Evolutionary conservation across 92 coral and sea anemone species (phyloP), one percentile per base, ranked within the genome.

Genomic region (Actinernus sp.): DNA sequence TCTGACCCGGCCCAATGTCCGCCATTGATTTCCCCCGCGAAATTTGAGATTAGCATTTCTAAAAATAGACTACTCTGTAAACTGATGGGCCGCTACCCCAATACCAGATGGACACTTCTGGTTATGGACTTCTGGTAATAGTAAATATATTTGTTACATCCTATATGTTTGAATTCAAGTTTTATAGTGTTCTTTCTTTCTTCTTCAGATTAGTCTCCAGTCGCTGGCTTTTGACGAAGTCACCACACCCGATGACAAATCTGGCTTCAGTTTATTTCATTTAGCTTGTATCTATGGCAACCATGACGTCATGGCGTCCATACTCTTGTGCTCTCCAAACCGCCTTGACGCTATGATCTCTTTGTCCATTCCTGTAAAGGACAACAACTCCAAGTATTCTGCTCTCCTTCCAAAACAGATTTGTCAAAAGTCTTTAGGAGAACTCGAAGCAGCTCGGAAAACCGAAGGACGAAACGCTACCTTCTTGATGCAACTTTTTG

Each of bases 261-360:
- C 62, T 6, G 63, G 43, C 34, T 49, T 46, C 28, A 75, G 83
- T 63, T 26, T 53, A 16, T 73, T 83, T 23, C 90, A 83, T 32
- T 28, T 59, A 5, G 73, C 83, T 7, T 83, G 90, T 18, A 45
- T 76, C 32, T 43, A 62, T 54, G 22, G 47, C 28, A 80, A 83
- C 47, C 49, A 14, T n/a, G 16, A 40, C 51, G 32, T 41, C 7
- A 53, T 63, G 31, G 72, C 51, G 50, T 56, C 71, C 0, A 75
- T 83, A 23, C 64, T 83, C 23, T 51, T 48, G 5, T 76, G 79
- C 44, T 76, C 84, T 51, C 90, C 90, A 8, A 68, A 74, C 39
- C 61, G 65, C 36, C 63, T 83, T 17, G 84, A 83, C 50, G 69
- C 74, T 2, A 48, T 46, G 29, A 20, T 83, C 3, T 79, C 90